Base-by-base conservation (phyloP, 2,113 vertebrate species). In the Chroicocephalus ridibundus region DNA sequence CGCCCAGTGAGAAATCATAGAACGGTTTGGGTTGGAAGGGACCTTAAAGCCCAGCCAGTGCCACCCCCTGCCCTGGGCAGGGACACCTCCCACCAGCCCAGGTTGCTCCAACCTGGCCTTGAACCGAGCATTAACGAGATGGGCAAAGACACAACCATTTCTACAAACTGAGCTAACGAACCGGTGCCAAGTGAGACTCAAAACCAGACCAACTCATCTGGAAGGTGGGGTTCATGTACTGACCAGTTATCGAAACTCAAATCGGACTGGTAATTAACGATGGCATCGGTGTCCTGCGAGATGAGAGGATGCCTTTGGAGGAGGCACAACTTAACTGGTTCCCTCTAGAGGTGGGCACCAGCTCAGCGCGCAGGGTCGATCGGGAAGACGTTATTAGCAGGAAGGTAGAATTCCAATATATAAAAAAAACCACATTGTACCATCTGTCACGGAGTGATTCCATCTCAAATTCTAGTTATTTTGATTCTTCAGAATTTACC, bases 391-490 rank as follows among this genome's bases (percentile, higher is more conserved):
- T 31, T 75, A 71, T n/a, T 78, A 94, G 11, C 29, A 62, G 68
- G n/a, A 71, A 89, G 36, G 44, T 69, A 13, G 18, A 15, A 72
- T 36, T 61, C 32, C 22, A 66, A 18, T 27, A 82, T 19, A 31
- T 2, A 51, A 29, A 13, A 25, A 60, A 60, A 36, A 25, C 9
- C 20, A 49, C 47, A 49, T 4, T n/a, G 47, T 18, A 44, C 70
- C 86, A 90, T 70, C 76, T 93, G 62, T 64, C 86, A 93, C 71
- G 68, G n/a, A 75, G n/a, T 13, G 55, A 85, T 34, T 72, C 49
- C 79, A 44, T n/a, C 85, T 66, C 88, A 72, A 85, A 75, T 78
- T 77, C 76, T 25, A 47, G 32, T 78, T 86, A 92, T 51, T 95
- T 46, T 47, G 60, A 64, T 44, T 66, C 55, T 78, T 81, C 21